Evolutionary conservation across 2,797 vertebrate species (phyloP).

Genomic region (Protosalanx chinensis): DNA sequence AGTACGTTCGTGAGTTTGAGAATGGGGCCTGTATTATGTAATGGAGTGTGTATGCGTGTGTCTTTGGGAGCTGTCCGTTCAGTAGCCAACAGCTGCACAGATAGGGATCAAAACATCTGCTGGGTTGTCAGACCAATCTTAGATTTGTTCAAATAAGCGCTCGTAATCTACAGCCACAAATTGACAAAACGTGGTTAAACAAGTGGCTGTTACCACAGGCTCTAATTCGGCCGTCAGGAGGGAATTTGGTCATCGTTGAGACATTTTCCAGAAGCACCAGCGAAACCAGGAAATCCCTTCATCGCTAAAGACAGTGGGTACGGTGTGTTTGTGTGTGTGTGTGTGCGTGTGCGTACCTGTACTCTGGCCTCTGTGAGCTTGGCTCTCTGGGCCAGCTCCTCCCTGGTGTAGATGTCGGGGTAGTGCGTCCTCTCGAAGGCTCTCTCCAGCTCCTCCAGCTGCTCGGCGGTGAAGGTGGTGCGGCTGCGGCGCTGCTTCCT

Average conservation of each 20-base stretch:
- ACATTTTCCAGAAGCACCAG: conserved; percentile 19
- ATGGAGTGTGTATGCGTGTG: conserved; percentile 9
- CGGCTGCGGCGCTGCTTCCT: conserved; percentile 95
- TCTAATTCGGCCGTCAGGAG: conserved; percentile 53
- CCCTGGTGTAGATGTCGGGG: conserved; percentile 96
- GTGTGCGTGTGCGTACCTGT: conserved; percentile 74
- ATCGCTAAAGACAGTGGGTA: conserved; percentile 40
- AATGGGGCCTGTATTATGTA: conserved; percentile 1
- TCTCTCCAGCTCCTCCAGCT: conserved; percentile 94
- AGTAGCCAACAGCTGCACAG: conserved; percentile 26
- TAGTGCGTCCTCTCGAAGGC: conserved; percentile 98
- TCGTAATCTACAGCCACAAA: conserved; percentile 37
- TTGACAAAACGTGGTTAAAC: conserved; percentile 51
- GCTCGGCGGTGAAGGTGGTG: conserved; percentile 96
- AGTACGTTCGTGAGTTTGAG: background rate
- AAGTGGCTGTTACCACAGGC: conserved; percentile 44
- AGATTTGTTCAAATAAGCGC: conserved; percentile 49
- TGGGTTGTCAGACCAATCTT: conserved; percentile 52
- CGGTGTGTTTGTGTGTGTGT: conserved; percentile 37
- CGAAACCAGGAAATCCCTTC: conserved; percentile 45
- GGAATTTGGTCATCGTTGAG: conserved; percentile 36
- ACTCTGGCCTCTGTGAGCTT: conserved; percentile 97
- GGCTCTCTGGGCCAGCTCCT: conserved; percentile 95
- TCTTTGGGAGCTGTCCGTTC: background rate
- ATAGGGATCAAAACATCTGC: conserved; percentile 63